Base-by-base conservation (phyloP, 2,797 vertebrate species). In the Florisuga fusca region DNA sequence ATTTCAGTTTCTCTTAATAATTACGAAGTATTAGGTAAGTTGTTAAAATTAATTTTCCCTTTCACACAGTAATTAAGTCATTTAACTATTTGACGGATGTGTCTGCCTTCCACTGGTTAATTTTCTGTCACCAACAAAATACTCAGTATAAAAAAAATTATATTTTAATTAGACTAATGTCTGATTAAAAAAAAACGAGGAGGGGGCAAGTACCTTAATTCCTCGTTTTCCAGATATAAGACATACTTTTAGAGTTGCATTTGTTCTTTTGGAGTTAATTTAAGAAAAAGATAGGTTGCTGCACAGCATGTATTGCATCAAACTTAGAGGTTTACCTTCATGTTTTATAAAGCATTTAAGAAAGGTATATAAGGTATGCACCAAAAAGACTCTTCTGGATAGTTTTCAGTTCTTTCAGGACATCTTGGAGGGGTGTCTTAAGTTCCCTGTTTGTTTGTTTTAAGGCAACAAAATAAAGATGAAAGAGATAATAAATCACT, bases 41-140 rank as follows among this genome's bases (percentile, higher is more conserved):
- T 48, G 31, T 61, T 33, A 45, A n/a, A 41, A 41, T 41, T 41
- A 41, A 41, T 34, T 34, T 84, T 84, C 50, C 41, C 15, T 78
- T 64, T 14, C 11, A 14, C 4, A 21, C 0, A 5, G 0, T 20
- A 75, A n/a, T 45, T 36, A 34, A 50, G 7, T 31, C 16, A 25
- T 1, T 68, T 50, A 57, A 41, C 2, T 51, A 14, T 15, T 57
- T 73, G 62, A 16, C 20, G 63, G 13, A 4, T 29, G 14, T 21
- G 4, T 9, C 41, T 90, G 10, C 17, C 21, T 67, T 79, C 7
- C 1, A 50, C 4, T 50, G 7, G 10, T 27, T n/a, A 10, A 22
- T 58, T 46, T 43, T 59, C 19, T n/a, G 14, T 27, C 46, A 58
- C 13, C 25, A 54, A 9, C 18, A 57, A 53, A 15, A 41, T 41